Base-by-base conservation (phyloP, 2,113 vertebrate species). In the Dinomys branickii region DNA sequence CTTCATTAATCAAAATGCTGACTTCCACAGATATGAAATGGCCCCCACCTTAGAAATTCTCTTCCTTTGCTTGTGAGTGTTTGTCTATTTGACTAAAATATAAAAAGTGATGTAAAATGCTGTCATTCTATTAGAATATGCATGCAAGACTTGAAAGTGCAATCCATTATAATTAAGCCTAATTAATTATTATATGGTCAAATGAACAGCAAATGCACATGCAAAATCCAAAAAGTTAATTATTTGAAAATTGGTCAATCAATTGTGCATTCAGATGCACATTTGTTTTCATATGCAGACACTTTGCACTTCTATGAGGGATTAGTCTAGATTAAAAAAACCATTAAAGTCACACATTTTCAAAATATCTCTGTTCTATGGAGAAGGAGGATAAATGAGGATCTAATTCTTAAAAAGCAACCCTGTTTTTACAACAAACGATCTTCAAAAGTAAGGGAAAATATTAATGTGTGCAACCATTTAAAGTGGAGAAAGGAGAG, bases 111-210 rank as follows among this genome's bases (percentile, higher is more conserved):
- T 97, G 85, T 90, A 90, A 98, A 98, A 97, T 83, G 33, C 88
- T 97, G 82, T 93, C 97, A 97, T 98, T 93, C 90, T 98, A 97
- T 98, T 98, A 98, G 93, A 96, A 97, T 97, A 95, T 97, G 73
- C 96, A 88, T 96, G 95, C 97, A 98, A 94, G 95, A 41, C 28
- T 96, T 91, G 95, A 98, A 98, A 96, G 97, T 98, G 95, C 96
- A 98, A 98, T 98, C 98, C 97, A 97, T 98, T 98, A 97, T 98
- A 98, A 99, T 99, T 98, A 98, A 98, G 97, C 96, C 97, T 98
- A 98, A 98, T 98, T 99, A 98, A 98, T 98, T 98, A 98, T 98
- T 98, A 98, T 96, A 97, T 98, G 98, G 98, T 98, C 98, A 99
- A 98, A 98, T 97, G 97, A 98, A 98, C 97, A 98, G 98, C 97